Percentiles rank a stretch among this genome's conserved stretches.
phyloP scores from a whole-genome alignment of 2,888 invertebrate genomes.

The Ceramica pisi region DNA sequence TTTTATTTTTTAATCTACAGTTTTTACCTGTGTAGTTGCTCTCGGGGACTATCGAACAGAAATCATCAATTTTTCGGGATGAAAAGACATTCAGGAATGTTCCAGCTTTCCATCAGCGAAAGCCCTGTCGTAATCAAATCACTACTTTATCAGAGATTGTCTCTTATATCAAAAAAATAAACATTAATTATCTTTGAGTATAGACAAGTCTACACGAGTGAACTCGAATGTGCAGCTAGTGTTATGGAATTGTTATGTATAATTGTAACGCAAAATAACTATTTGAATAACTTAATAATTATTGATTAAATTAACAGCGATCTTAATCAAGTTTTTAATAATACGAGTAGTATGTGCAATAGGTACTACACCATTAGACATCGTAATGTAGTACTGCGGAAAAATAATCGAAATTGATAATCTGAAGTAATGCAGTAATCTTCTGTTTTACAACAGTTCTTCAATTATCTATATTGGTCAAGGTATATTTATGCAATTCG shows the following conservation, averaged over 20 bases:
- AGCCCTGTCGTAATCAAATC: not conserved
- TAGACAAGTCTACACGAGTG: not conserved
- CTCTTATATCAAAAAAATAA: not conserved
- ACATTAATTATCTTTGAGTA: not conserved
- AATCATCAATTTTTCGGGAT: too few relatives aligned
- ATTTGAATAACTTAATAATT: slow-evolving; percentile 2
- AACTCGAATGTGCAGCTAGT: not conserved
- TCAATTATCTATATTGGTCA: slow-evolving; percentile 55
- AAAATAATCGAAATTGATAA: slow-evolving; percentile 38
- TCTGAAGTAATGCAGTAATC: slow-evolving; percentile 44
- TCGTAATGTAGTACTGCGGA: slow-evolving; percentile 22
- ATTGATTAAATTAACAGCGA: slow-evolving; percentile 1
- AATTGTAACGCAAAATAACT: not conserved
- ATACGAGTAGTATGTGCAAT: slow-evolving; percentile 18
- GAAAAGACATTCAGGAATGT: not conserved
- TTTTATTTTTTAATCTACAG: not conserved
- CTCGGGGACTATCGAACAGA: too few relatives aligned
- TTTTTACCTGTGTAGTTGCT: too few relatives aligned
- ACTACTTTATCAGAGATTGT: not conserved
- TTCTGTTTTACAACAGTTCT: slow-evolving; percentile 43
- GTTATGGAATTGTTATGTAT: not conserved
- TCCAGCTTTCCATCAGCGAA: not conserved
- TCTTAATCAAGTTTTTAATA: slow-evolving; percentile 26
- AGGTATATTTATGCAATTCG: slow-evolving; percentile 53
- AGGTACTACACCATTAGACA: slow-evolving; percentile 5